Evolutionary conservation across 2,888 invertebrate species (phyloP), one percentile per base, ranked within the genome.

Genomic region (Phengaris alcon): DNA sequence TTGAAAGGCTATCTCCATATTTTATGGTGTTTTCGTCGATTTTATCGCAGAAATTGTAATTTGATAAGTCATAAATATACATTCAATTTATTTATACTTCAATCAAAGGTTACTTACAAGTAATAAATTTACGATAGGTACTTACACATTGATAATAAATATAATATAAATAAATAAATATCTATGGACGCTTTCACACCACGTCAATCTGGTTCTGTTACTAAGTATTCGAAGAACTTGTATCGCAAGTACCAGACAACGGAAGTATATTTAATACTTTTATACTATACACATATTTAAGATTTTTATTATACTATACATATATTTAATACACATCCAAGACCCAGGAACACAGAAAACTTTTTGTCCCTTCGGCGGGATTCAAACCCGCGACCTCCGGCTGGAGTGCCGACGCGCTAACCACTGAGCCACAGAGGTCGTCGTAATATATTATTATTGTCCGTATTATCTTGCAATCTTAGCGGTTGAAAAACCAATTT

Each of bases 31-130:
- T 52, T 51, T 22, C 48, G 70, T 69, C 69, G n/a, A n/a, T 6
- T 51, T 15, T n/a, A 48, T 48, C 70, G 10, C 70, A 51, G 15
- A 70, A 51, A 70, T 70, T 64, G 70, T 70, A 70, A 70, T 51
- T 51, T 15, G 48, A 70, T 4, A 70, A 48, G 48, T 22, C 51
- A 70, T n/a, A 70, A 70, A 70, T 52, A 70, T 70, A 22, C 13
- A 51, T 70, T 9, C 35, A 35, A 64, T 35, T 51, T 22, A 22
- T 51, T 70, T 51, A 70, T 22, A 15, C 51, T 22, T 64, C 70
- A 35, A 64, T 64, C 12, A 22, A 64, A 64, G 35, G 64, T 64
- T 35, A 64, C 12, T 22, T 57, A 59, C 9, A 5, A 9, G 59
- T 64, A 35, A 64, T 64, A 64, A 64, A 64, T 64, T 15, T 12